Evolutionary conservation across 2,888 invertebrate species (phyloP), one percentile per base, ranked within the genome.

Genomic region (Cephus sareptanus): DNA sequence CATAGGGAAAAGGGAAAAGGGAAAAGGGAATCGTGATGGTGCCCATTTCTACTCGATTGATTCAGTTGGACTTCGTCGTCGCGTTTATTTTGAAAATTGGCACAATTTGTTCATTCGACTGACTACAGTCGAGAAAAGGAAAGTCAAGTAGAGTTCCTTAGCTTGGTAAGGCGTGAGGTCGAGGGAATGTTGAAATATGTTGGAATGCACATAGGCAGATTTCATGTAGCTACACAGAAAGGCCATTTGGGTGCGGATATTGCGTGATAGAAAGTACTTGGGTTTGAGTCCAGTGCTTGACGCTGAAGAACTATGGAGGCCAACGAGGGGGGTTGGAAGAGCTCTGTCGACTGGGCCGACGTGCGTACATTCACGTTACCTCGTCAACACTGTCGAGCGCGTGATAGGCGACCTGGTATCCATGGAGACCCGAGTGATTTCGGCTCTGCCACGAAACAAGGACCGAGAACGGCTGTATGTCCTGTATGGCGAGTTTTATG

Each of bases 371-470:
- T 76, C 76, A 84, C 90, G 23, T 89, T 89, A 94, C 93, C 92
- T 93, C 93, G 85, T 94, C 93, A 81, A 92, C 90, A 76, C 92
- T 92, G 87, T 95, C 94, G 89, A 95, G 91, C 83, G 95, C 94
- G 90, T 96, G 96, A 92, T 97, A 97, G 87, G 96, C 96, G 86
- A 97, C 95, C 93, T 96, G 96, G 92, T 96, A 97, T 83, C 97
- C 97, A 87, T 94, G 95, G 87, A 97, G 93, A 80, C 96, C 96
- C 79, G 96, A 96, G 91, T 97, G 96, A 92, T 97, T 97, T 85
- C 97, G 94, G 88, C 96, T 96, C 91, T 97, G 97, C 98, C 97
- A 98, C 84, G 97, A 96, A 35, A 97, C 96, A 86, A 97, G 93
- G 82, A 97, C 95, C 77, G 97, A 96, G 92, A 95, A 96, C 73